A percentile compares a stretch with the other conserved stretches of the same genome.
Evolutionary conservation across 2,113 vertebrate species (phyloP).

Genomic region (Hemiscyllium ocellatum): DNA sequence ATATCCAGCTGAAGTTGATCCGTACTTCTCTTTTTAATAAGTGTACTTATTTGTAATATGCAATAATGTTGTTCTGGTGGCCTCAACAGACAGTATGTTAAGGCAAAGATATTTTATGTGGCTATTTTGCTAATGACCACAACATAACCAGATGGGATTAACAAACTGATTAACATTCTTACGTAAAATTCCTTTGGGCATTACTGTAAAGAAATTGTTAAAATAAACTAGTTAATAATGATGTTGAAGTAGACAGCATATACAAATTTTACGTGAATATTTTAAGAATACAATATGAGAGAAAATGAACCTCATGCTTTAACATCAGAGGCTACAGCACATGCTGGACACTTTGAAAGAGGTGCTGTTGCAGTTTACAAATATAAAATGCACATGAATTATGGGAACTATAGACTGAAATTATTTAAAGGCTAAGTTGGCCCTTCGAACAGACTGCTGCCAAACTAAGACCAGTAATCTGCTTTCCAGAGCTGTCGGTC

Average conservation of each 20-base stretch:
- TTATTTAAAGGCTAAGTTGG: background rate
- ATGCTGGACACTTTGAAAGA: background rate
- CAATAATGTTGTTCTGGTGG: background rate
- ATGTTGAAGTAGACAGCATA: background rate
- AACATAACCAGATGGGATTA: constrained; percentile 4
- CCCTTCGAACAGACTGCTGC: background rate
- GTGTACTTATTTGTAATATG: background rate
- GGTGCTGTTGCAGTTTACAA: background rate
- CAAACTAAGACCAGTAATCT: background rate
- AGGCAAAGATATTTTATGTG: background rate
- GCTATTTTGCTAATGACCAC: background rate
- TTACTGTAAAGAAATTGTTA: background rate
- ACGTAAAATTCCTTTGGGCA: background rate
- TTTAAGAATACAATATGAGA: background rate
- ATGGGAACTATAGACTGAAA: background rate
- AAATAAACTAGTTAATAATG: constrained; percentile 8
- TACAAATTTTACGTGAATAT: background rate
- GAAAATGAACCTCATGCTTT: background rate
- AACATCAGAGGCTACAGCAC: background rate
- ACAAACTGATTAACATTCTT: background rate
- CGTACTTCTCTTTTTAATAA: background rate
- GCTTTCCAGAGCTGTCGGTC: background rate
- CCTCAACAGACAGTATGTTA: background rate
- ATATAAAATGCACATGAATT: background rate
- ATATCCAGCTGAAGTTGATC: background rate